A percentile compares a stretch with the other conserved stretches of the same genome.
Conservation (phyloP, 1,140 invertebrate species). For the Pemphigus obesinymphae region DNA sequence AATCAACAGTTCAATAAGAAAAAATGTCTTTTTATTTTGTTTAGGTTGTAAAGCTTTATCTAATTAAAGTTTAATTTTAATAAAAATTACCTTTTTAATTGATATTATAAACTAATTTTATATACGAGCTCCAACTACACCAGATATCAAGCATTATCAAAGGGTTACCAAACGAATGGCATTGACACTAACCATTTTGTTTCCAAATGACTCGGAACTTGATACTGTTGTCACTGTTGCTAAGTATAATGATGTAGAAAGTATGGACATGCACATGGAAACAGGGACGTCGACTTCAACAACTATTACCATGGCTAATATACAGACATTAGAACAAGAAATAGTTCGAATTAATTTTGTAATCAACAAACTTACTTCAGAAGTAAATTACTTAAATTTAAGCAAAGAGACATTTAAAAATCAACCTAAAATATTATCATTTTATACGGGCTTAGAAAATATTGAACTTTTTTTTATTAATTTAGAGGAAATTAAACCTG, state of each 20-base stretch:
- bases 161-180: neutral
- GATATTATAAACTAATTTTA: no score
- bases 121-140: neutral
- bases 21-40: neutral
- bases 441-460: neutral
- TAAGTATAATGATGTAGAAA: neutral
- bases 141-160: neutral
- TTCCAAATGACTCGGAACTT: neutral
- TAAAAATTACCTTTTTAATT: no score
- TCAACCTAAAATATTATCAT: neutral
- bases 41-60: neutral
- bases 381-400: conserved; percentile 12
- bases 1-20: neutral
- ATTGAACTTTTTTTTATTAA: neutral
- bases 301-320: neutral
- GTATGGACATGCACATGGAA: neutral
- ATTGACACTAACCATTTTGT: neutral
- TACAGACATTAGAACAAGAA: no score
- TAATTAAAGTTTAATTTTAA: neutral
- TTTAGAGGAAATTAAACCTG: neutral
- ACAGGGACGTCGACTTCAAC: neutral
- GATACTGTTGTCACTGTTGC: neutral
- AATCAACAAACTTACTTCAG: neutral
- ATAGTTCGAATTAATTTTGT: neutral
- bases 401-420: neutral